Evolutionary conservation across 2,113 vertebrate genomes (phyloP), one percentile per base, ranked within the genome.

Genomic region (Tachycineta bicolor): DNA sequence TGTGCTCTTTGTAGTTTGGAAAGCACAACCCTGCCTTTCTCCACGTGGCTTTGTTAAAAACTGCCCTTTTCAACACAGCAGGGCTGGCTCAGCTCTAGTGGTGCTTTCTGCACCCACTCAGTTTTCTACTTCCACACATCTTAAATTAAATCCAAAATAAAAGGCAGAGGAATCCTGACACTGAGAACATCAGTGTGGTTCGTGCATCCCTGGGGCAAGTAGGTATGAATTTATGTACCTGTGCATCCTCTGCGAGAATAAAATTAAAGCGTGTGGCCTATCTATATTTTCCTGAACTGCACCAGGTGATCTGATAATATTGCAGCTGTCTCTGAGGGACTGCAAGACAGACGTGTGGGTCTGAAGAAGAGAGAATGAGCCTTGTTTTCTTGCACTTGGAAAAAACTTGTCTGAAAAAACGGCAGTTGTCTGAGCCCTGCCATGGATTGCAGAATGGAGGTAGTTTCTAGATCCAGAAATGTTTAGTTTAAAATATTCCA

Each of bases 21-120:
- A 47, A 87, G 33, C 14, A 18, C 47, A 77, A 14, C 18, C 39
- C 8, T 21, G 21, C 16, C 39, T 59, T 64, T 41, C 39, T 64
- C 16, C 2, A 2, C 2, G 0, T 2, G 6, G 7, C 34, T 81
- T 68, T 18, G 6, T 23, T 50, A 25, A 26, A 43, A 21, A 4
- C 10, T n/a, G 31, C 7, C 41, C 29, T 14, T 28, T 64, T 74
- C 1, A 0, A 24, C 11, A 6, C 10, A 43, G 50, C 26, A 46
- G 34, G 44, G 8, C 33, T 13, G 46, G 11, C 29, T 20, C 41
- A 65, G n/a, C 13, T 43, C 22, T 4, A 3, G 9, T 34, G 15
- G 6, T 1, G 1, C 21, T 76, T 71, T 50, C 44, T 26, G 28
- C 19, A 60, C 2, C 6, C 1, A 1, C 20, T 87, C 31, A 14